Evolutionary conservation across 2,888 invertebrate species (phyloP).

Genomic region (Macrophya annulata): DNA sequence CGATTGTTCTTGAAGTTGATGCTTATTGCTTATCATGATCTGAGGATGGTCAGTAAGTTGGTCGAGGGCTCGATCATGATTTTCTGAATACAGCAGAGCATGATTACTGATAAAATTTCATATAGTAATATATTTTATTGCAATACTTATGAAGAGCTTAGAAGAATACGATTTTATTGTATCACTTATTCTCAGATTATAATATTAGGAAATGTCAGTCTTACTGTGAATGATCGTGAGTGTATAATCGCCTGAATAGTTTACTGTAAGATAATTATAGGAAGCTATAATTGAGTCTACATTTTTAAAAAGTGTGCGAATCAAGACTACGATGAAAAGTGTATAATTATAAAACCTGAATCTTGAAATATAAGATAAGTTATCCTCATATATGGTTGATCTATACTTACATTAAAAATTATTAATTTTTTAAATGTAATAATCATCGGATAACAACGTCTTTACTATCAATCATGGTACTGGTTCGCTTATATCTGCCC

Average conservation of each 20-base stretch:
- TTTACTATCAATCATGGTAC: neutral
- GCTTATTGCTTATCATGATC: neutral
- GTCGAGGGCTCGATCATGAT: neutral
- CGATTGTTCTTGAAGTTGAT: neutral
- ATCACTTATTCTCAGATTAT: neutral
- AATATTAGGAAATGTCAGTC: neutral
- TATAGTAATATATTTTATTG: constrained; percentile 15
- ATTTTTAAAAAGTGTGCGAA: neutral
- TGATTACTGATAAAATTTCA: constrained; percentile 11
- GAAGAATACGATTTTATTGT: neutral
- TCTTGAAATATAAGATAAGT: neutral
- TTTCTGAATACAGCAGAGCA: neutral
- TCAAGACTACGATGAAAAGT: neutral
- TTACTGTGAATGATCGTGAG: neutral
- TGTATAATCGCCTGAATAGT: neutral
- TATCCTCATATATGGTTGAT: neutral
- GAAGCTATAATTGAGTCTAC: neutral
- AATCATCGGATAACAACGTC: neutral
- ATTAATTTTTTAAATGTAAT: neutral
- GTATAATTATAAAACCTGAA: neutral
- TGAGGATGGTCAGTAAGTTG: neutral
- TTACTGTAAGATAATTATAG: neutral
- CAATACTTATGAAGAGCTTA: neutral
- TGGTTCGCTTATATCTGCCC: too few species aligned
- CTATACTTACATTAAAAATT: neutral